These are phyloP conservation scores for Oscheius myriophilus DNA, from an alignment of 2,888 invertebrate genomes.

Conservation along the genomic window DNA sequence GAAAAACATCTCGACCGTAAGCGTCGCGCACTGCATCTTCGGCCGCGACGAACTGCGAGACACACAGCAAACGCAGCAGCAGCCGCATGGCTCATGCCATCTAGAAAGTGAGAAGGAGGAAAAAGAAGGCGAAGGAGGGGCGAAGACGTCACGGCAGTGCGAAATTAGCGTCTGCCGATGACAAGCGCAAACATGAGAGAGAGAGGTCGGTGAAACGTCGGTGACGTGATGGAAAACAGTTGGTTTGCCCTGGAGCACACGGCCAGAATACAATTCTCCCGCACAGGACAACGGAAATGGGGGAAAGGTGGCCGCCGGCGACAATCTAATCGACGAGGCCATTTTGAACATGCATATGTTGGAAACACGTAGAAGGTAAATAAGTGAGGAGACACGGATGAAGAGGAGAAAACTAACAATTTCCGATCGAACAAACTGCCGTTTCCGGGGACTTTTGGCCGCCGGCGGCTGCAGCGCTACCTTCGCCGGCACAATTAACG, in stretches of 20 bases:
- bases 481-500: constrained; percentile 17
- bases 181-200: constrained; percentile 17
- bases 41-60: constrained; percentile 21
- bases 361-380: too few species aligned
- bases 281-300: too few species aligned
- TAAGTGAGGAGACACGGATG: neutral
- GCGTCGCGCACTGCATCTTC: constrained; percentile 21
- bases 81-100: constrained; percentile 25
- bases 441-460: constrained; percentile 17
- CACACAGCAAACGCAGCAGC: constrained; percentile 20
- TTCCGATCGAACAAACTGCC: constrained; percentile 3
- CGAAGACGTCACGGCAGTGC: constrained; percentile 16
- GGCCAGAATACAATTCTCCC: too few species aligned
- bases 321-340: too few species aligned
- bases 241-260: too few species aligned
- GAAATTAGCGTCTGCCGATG: constrained; percentile 12
- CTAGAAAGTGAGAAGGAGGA: constrained; percentile 15
- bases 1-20: constrained; percentile 22
- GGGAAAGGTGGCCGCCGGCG: too few species aligned
- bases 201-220: neutral
- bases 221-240: too few species aligned
- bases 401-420: constrained; percentile 13
- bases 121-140: constrained; percentile 7
- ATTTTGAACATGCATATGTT: too few species aligned
- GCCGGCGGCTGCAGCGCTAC: too few species aligned